phyloP scores from a whole-genome alignment of 37 sponge, comb jelly and placozoan genomes.

The Cliona cf. orientalis region DNA sequence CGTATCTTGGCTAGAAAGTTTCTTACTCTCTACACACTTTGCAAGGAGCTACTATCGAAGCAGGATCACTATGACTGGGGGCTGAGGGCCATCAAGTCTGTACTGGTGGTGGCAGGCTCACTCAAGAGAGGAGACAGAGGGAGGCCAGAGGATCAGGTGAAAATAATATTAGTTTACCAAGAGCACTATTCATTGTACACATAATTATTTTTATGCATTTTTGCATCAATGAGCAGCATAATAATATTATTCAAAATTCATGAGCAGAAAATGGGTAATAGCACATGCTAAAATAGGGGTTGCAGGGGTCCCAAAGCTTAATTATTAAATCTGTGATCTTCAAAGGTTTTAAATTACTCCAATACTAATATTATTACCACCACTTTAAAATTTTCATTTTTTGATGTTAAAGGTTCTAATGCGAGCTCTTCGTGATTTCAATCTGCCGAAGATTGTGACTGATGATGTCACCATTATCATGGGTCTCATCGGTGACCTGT shows the following conservation, averaged over 20 bases:
- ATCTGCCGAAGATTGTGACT: slow-evolving; percentile 96
- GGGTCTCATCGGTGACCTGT: slow-evolving; percentile 98
- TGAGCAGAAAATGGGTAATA: too few relatives aligned
- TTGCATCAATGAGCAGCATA: too few relatives aligned
- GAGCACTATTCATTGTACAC: too few relatives aligned
- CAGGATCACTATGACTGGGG: slow-evolving; percentile 99
- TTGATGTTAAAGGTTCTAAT: slow-evolving; percentile 81
- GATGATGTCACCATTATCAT: slow-evolving; percentile 97
- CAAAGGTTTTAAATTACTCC: too few relatives aligned
- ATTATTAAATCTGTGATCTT: too few relatives aligned
- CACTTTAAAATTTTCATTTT: too few relatives aligned
- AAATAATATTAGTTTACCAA: too few relatives aligned
- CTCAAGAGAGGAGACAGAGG: slow-evolving; percentile 95
- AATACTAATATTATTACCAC: too few relatives aligned
- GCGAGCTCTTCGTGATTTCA: slow-evolving; percentile 99
- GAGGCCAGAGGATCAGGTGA: slow-evolving; percentile 96
- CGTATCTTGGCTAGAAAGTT: slow-evolving; percentile 95
- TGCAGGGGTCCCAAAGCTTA: too few relatives aligned
- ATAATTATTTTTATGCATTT: too few relatives aligned
- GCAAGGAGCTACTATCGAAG: slow-evolving; percentile 88
- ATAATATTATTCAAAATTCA: too few relatives aligned
- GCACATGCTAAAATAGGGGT: too few relatives aligned
- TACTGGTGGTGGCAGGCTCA: slow-evolving; percentile 97
- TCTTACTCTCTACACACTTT: slow-evolving; percentile 96
- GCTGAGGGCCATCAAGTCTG: slow-evolving; percentile 98